Conservation (phyloP, 1,140 invertebrate species). For the Zeugodacus cucurbitae region DNA sequence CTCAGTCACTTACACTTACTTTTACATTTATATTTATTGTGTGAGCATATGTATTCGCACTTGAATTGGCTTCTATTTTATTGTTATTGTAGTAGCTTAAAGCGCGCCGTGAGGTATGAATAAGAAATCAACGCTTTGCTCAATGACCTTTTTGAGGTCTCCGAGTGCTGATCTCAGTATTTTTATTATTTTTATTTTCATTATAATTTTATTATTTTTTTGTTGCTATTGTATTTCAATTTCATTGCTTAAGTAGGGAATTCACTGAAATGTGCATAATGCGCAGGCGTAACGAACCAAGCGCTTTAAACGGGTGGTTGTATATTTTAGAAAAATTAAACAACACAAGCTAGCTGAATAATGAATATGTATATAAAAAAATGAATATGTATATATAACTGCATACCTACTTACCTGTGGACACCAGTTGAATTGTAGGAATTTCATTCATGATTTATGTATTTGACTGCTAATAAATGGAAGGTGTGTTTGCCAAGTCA, state of each 20-base stretch:
- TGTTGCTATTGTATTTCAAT: constrained; percentile 14
- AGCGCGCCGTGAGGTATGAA: not conserved
- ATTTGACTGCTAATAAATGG: not conserved
- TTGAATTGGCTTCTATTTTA: not conserved
- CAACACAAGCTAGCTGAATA: not conserved
- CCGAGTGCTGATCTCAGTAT: not conserved
- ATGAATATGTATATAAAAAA: not conserved
- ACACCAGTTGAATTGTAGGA: not conserved
- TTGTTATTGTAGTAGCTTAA: not conserved
- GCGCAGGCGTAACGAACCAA: constrained; percentile 7
- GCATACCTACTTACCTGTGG: not conserved
- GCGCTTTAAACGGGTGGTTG: not conserved
- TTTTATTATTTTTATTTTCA: not conserved
- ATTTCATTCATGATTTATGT: constrained; percentile 27
- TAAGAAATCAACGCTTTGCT: not conserved
- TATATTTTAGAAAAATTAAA: not conserved
- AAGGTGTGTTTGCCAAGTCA: not conserved
- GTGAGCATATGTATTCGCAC: not conserved
- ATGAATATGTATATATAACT: not conserved
- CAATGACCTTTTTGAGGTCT: constrained; percentile 2
- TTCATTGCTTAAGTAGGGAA: constrained; percentile 8
- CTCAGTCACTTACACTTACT: not conserved
- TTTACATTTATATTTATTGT: not conserved
- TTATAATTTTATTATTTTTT: not conserved
- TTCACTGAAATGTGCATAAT: constrained; percentile 2